Base-by-base conservation (phyloP, 1,140 invertebrate genomes). In the Melanaphis sacchari region DNA sequence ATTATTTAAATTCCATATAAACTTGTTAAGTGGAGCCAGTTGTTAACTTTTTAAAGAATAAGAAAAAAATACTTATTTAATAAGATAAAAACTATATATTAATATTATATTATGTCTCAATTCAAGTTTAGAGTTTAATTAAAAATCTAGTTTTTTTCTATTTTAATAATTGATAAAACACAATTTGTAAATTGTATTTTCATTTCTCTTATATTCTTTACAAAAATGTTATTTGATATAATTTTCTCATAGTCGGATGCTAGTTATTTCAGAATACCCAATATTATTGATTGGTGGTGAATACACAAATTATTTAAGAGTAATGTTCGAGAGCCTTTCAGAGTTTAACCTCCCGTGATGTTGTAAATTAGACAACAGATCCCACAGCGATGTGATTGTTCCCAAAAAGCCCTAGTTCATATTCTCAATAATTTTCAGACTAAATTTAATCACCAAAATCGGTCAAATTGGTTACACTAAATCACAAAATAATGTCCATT, bases 351-450 rank as follows among this genome's bases (percentile, higher is more conserved):
- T 38, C 88, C 88, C 36, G 36, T 89, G 88, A 89, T 54, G 88
- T 26, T 89, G 88, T 89, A 89, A 89, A 89, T 89, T 89, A 89
- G 88, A 89, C 88, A 54, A 22, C 36, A 36, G 88, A 36, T 89
- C 88, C 88, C 52, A 40, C 46, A n/a, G 87, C 46, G 9, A 88
- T 36, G 24, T 38, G 88, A 54, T 89, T 89, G 88, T 54, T 54
- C 36, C 88, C 49, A 22, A 54, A 89, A 54, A 40, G 6, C 43
- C n/a, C n/a, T 54, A 40, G 36, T 89, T 40, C 36, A 26, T 89
- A 26, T 89, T 54, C 2, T 54, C 49, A 49, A 89, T 54, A 38
- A 54, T 54, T 54, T 52, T 89, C 49, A 15, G 7, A 89, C 7
- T 46, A 38, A 46, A 52, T 88, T 22, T 36, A 88, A 88, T 87